Evolutionary conservation across 1,140 invertebrate species (phyloP).

Genomic region (Neuroterus valhalla): DNA sequence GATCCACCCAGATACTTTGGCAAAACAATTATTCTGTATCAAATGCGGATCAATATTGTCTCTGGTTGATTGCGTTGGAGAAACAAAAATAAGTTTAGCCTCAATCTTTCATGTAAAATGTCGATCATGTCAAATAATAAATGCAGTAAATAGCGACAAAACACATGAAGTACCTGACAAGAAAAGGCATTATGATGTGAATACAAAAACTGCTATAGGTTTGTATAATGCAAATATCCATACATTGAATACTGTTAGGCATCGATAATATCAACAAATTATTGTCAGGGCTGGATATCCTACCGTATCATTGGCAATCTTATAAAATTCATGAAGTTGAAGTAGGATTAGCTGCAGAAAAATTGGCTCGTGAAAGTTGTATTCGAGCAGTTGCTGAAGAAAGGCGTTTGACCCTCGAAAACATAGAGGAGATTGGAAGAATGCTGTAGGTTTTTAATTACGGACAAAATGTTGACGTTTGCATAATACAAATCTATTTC

Average conservation of each 20-base stretch:
- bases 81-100: constrained; percentile 32
- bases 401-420: constrained; percentile 37
- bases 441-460: constrained; percentile 37
- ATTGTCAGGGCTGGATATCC: constrained; percentile 30
- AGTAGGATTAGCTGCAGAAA: constrained; percentile 40
- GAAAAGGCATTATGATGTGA: constrained; percentile 18
- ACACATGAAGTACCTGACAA: constrained; percentile 2
- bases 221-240: not conserved
- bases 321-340: constrained; percentile 44
- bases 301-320: constrained; percentile 31
- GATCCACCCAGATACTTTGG: constrained; percentile 30
- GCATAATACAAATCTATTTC: not conserved
- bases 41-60: constrained; percentile 31
- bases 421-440: constrained; percentile 24
- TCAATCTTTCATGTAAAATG: constrained; percentile 32
- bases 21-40: constrained; percentile 27
- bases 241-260: no score
- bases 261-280: constrained; percentile 46
- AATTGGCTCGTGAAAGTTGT: constrained; percentile 42
- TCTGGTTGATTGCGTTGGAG: not conserved
- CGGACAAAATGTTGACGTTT: no score
- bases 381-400: constrained; percentile 37
- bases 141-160: constrained; percentile 26
- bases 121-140: constrained; percentile 16
- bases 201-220: constrained; percentile 28